Conservation (phyloP, 1,140 invertebrate genomes). For the Cydia splendana region DNA sequence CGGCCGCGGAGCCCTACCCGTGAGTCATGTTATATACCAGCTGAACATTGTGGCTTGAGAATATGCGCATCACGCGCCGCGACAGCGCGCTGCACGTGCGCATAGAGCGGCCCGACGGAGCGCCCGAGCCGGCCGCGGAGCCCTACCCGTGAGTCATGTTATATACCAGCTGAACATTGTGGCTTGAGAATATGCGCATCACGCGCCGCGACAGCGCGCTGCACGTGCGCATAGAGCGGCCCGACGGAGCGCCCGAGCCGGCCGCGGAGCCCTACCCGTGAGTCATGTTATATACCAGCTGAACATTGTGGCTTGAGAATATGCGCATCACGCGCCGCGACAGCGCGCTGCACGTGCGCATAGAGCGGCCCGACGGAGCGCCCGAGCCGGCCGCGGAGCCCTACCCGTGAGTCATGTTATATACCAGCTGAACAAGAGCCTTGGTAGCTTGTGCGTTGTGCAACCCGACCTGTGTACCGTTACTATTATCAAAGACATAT, state of each 20-base stretch:
- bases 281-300: conserved; percentile 26
- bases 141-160: conserved; percentile 41
- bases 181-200: conserved; percentile 90
- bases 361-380: conserved; percentile 67
- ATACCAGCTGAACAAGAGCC: too few relatives aligned
- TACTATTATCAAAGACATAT: too few relatives aligned
- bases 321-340: conserved; percentile 89
- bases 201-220: conserved; percentile 83
- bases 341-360: conserved; percentile 86
- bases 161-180: too few relatives aligned
- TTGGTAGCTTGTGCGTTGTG: too few relatives aligned
- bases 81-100: conserved; percentile 85
- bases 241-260: conserved; percentile 48
- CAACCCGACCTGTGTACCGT: too few relatives aligned
- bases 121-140: conserved; percentile 12
- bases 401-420: conserved; percentile 40
- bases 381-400: conserved; percentile 22
- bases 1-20: conserved; percentile 35
- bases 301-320: conserved; percentile 82
- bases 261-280: conserved; percentile 38
- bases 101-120: conserved; percentile 76
- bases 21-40: conserved; percentile 34
- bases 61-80: conserved; percentile 90
- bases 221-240: conserved; percentile 84
- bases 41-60: conserved; percentile 80